These are phyloP conservation scores for Archips xylosteana DNA, from an alignment of 2,888 invertebrate species.

Conservation along the genomic window DNA sequence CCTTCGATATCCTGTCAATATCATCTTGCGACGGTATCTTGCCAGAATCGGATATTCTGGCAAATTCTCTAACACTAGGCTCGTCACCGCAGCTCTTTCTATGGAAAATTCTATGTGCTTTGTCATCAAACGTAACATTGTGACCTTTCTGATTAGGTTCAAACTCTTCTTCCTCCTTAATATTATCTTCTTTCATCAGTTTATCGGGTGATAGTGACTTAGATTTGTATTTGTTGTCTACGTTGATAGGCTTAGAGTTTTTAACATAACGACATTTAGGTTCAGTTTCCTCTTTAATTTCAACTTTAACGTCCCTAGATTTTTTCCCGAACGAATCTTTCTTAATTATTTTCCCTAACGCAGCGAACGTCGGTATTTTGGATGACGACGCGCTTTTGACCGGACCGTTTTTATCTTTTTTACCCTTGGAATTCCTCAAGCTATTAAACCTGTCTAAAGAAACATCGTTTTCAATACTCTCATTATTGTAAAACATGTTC, in stretches of 20 bases:
- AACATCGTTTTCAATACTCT: slow-evolving; percentile 76
- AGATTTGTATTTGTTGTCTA: slow-evolving; percentile 79
- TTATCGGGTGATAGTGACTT: slow-evolving; percentile 78
- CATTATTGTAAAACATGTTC: slow-evolving; percentile 79
- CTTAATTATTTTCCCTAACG: slow-evolving; percentile 80
- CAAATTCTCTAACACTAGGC: slow-evolving; percentile 67
- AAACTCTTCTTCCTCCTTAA: slow-evolving; percentile 63
- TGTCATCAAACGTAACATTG: slow-evolving; percentile 50
- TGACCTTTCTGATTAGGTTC: slow-evolving; percentile 48
- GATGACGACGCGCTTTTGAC: slow-evolving; percentile 78
- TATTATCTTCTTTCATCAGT: slow-evolving; percentile 58
- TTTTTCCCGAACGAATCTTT: slow-evolving; percentile 78
- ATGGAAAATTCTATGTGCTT: slow-evolving; percentile 59
- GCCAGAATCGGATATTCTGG: slow-evolving; percentile 70
- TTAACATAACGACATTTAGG: slow-evolving; percentile 75
- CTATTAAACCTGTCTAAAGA: slow-evolving; percentile 78
- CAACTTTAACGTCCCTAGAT: slow-evolving; percentile 61
- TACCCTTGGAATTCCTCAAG: slow-evolving; percentile 75
- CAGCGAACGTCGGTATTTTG: slow-evolving; percentile 81
- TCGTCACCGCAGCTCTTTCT: slow-evolving; percentile 82
- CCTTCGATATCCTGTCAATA: slow-evolving; percentile 94
- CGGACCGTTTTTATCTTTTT: slow-evolving; percentile 69
- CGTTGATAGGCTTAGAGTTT: slow-evolving; percentile 63
- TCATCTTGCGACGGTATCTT: slow-evolving; percentile 93
- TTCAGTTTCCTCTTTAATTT: slow-evolving; percentile 54